Evolutionary conservation across 2,797 vertebrate species (phyloP), one percentile per base, ranked within the genome.

Genomic region (Nannoperca obscura): DNA sequence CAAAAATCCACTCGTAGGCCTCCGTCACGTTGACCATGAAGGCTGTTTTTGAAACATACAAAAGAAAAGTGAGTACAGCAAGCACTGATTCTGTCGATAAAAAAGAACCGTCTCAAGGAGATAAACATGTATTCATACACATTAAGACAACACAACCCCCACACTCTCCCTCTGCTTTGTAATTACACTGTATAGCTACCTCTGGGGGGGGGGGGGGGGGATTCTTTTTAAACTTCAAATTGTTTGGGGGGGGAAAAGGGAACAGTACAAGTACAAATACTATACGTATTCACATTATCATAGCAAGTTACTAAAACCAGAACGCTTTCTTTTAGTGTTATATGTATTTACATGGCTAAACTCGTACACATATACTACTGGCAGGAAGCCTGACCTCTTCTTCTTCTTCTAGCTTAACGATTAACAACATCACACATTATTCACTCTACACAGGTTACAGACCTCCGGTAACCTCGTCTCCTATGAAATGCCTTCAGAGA

Each of bases 251-350:
- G 74, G 79, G 82, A 82, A 76, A 80, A 65, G 72, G 86, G 80
- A 84, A 89, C 87, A 78, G 82, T 88, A 94, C 90, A 81, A 91
- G 91, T 92, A 94, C 91, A 89, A 93, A 93, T 92, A 95, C 94
- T 92, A 89, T 93, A 95, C 83, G 87, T 94, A 91, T 95, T 95
- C 94, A 95, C 93, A 93, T 94, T 94, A 92, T 92, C 90, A 93
- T 93, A 94, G 90, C 90, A 91, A 93, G 91, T 90, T 94, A 93
- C 92, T 93, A 92, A 92, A 93, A 90, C 89, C 87, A 92, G 89
- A 89, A 84, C 70, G 87, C 78, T 84, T 91, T 89, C 83, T 84
- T 91, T 91, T 92, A 91, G 92, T 93, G 93, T 93, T 80, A 88
- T 91, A 89, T 92, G 80, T 94, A 94, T 94, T 93, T 94, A 95